A percentile compares a stretch with the other conserved stretches of the same genome.
phyloP scores from a whole-genome alignment of 2,113 vertebrate species.

The Felis chaus region DNA sequence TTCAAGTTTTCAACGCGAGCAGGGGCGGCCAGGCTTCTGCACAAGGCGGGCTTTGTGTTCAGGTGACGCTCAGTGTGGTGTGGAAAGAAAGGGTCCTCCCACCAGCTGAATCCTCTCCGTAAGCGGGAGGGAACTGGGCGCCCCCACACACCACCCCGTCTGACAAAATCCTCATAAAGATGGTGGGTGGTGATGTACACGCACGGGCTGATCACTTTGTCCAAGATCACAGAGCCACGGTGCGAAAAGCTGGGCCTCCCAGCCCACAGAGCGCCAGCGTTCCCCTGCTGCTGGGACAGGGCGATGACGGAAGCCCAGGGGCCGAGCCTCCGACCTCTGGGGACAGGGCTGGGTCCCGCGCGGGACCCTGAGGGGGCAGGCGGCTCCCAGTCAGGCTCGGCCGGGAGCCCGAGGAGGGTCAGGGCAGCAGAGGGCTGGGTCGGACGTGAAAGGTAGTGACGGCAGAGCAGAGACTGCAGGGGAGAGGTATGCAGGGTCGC shows the following conservation, averaged over 20 bases:
- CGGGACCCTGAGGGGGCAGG: too few relatives aligned
- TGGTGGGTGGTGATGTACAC: not conserved
- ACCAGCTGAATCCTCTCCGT: not conserved
- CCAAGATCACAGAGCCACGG: not conserved
- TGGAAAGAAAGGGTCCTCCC: not conserved
- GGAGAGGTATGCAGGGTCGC: not conserved
- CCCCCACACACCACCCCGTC: fast-evolving
- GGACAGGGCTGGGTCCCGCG: not conserved
- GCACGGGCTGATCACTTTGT: not conserved
- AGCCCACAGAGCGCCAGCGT: not conserved
- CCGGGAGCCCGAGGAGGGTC: not conserved
- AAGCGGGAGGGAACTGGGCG: too few relatives aligned
- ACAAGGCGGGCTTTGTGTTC: not conserved
- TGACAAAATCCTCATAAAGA: not conserved
- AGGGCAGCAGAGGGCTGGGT: not conserved
- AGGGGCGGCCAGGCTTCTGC: not conserved
- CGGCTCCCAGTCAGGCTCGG: not conserved
- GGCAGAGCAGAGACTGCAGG: not conserved
- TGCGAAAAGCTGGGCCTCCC: not conserved
- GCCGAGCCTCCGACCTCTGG: not conserved
- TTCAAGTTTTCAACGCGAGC: not conserved
- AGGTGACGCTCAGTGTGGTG: too few relatives aligned
- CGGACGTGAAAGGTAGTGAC: not conserved
- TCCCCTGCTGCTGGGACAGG: not conserved
- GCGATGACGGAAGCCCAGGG: not conserved